Percentiles rank a stretch among this genome's conserved stretches.
phyloP scores from a whole-genome alignment of 2,113 vertebrate genomes.

The Eulacestoma nigropectus region DNA sequence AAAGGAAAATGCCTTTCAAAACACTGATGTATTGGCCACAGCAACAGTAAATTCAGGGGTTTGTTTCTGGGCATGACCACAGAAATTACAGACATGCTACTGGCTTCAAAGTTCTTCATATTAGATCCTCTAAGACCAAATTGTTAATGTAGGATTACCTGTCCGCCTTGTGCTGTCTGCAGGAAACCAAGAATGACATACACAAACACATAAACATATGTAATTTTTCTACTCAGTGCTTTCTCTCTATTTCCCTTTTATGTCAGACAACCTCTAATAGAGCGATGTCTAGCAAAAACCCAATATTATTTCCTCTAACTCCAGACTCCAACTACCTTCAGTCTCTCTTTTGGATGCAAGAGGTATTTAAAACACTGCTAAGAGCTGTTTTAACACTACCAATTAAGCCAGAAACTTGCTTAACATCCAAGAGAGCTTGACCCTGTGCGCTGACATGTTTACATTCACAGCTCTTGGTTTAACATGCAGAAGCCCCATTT shows the following conservation, averaged over 20 bases:
- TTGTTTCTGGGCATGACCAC: neutral
- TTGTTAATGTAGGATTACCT: neutral
- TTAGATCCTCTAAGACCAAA: neutral
- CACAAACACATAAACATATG: neutral
- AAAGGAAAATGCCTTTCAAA: neutral
- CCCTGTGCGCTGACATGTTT: neutral
- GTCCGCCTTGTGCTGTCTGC: neutral
- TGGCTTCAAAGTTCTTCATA: neutral
- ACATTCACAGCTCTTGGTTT: neutral
- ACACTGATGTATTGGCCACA: fast-evolving
- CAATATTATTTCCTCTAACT: neutral
- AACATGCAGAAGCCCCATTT: neutral
- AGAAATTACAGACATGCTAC: neutral
- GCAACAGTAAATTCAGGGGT: neutral
- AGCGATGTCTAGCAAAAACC: neutral
- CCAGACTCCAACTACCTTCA: neutral
- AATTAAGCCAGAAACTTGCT: neutral
- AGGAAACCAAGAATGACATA: neutral
- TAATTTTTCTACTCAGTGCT: neutral
- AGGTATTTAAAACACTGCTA: neutral
- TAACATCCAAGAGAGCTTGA: neutral
- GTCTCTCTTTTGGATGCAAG: neutral
- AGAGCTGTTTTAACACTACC: neutral
- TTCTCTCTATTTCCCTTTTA: neutral
- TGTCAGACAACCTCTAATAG: neutral